Base-by-base conservation (phyloP, 2,797 vertebrate species). In the Odontamblyopus rebecca region DNA sequence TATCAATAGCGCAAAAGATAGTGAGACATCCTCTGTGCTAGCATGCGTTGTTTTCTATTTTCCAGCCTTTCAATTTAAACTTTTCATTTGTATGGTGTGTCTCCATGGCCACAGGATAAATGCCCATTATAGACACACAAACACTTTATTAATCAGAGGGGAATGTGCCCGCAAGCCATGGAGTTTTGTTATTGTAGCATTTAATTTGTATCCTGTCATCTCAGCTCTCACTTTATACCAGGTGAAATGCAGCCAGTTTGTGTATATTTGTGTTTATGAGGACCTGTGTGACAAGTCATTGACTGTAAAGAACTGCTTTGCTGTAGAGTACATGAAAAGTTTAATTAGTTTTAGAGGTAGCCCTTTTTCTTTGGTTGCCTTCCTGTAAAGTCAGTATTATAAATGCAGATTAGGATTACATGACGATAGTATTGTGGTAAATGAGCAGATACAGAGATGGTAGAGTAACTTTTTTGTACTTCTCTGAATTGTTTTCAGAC, bases 171-270 rank as follows among this genome's bases (percentile, higher is more conserved):
- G 9, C 35, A 0, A 69, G 79, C 78, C 79, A 54, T 65, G n/a
- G 75, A 73, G 65, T 68, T 76, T 50, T 32, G 48, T 69, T 51
- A 69, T 72, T 74, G 18, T 56, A 60, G 61, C 67, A 80, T 82
- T 82, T 73, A 70, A 80, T 80, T 81, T 64, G 38, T 32, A 9
- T 5, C 51, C 59, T 69, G 66, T 64, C 8, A 75, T 71, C 50
- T 74, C 61, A 70, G 32, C 61, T 54, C 26, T 69, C 71, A 73
- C 51, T 77, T 69, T 18, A 48, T 63, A 73, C 66, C 56, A 67
- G 71, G 70, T 60, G 50, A 74, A 73, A 74, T 69, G 59, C 62
- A 32, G 64, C 71, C 51, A 8, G 41, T 62, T 60, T 70, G 56
- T 75, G 67, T 70, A 57, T 70, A 53, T 72, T 60, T 13, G 23